Base-by-base conservation (phyloP, 2,113 vertebrate genomes). In the Pituophis catenifer region DNA sequence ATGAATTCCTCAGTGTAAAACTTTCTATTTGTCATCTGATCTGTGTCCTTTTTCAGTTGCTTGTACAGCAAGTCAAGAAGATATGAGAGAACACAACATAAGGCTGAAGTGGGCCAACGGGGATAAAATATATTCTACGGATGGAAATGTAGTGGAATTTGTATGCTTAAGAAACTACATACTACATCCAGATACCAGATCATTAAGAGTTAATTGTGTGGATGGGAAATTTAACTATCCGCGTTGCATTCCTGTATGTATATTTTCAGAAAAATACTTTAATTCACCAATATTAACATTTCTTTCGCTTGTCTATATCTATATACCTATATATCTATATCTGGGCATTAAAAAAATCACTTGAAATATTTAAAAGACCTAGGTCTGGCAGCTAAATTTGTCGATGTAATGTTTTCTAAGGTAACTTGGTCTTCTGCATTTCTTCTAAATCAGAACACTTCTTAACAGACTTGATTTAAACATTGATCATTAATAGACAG, bases 161-260 rank as follows among this genome's bases (percentile, higher is more conserved):
- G 0, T 0, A 0, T 97, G 96, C 87, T 19, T 6, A 8, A 0
- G 0, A 0, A 0, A 0, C 1, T 0, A 24, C 52, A 0, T 0
- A 0, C 0, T 0, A 24, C 15, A 1, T 24, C 93, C 92, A n/a
- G 0, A 0, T 0, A 0, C 0, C 0, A 44, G 86, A 3, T 0
- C 0, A 0, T 95, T 97, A 1, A 50, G 0, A 15, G 5, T 24
- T 1, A 0, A 5, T 21, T 96, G 96, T 70, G 0, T 6, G 86
- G 8, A 96, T 10, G 97, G 96, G 70, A 3, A 0, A 2, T 52
- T 97, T 11, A 0, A 0, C 0, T 97, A 95, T 50, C 96, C 95
- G 0, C 0, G 0, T 0, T 96, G 96, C 21, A 0, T 0, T 15
- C 62, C 11, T 13, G 62, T 70, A 70, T 70, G 62, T n/a, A 70